Evolutionary conservation across 2,797 vertebrate species (phyloP), one percentile per base, ranked within the genome.

Genomic region (Aldrovandia affinis): DNA sequence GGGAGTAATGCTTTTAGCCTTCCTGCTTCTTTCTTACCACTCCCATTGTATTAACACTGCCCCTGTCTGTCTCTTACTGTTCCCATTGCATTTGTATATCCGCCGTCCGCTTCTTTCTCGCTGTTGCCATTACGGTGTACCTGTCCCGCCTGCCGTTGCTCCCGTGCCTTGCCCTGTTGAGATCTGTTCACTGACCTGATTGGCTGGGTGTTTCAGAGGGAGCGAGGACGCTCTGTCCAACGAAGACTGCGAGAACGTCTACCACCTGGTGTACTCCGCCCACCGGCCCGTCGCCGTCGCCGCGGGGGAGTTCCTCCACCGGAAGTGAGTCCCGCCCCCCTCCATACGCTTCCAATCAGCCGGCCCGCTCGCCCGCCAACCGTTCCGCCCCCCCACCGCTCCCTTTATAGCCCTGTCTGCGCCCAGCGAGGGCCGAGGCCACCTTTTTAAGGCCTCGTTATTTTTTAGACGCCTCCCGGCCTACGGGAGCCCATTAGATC

Each of bases 171-270:
- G 50, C 36, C 52, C 61, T 47, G 50, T 44, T 36, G 18, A 14
- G 25, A n/a, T 59, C 20, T 80, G 14, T 6, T 12, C 78, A 22
- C 25, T n/a, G 33, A 68, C 52, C n/a, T 12, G 47, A 54, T 10
- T 89, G 91, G 92, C 84, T 87, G 61, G 80, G 82, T 91, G 83
- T 94, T 95, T 25, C 95, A 99, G 98, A 94, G 98, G 98, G 84
- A 99, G 98, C 7, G 98, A 99, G 92, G 97, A 99, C 88, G 97
- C 98, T 83, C 92, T 99, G 91, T 99, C 98, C 28, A 99, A 98
- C 50, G 97, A 99, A 92, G 98, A 99, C 94, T 99, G 98, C 87
- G 98, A 99, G 94, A 99, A 99, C 52, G 98, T 99, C 80, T 99
- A 99, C 93, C 98, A 99, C 92, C 94, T 99, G 92, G 98, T 99